Conservation (phyloP, 2,797 vertebrate species). For the Labeo calbasu region DNA sequence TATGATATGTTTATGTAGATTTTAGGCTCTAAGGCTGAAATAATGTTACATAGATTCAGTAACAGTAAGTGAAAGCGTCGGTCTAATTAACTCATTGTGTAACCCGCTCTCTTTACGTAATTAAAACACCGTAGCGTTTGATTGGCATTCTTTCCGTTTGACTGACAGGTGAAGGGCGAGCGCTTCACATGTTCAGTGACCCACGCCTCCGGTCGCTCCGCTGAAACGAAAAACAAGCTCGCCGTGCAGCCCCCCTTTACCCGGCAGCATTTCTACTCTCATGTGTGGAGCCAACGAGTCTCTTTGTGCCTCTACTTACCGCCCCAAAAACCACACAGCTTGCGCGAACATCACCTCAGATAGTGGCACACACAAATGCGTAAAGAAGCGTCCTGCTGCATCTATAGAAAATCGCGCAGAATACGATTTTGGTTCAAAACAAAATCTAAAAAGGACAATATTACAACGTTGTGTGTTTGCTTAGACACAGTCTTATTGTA, state of each 20-base stretch:
- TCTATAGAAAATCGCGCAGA: background rate
- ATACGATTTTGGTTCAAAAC: background rate
- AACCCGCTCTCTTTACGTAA: constrained; percentile 37
- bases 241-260: constrained; percentile 22
- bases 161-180: constrained; percentile 70
- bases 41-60: background rate
- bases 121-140: constrained; percentile 55
- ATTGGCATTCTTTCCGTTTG: constrained; percentile 69
- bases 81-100: constrained; percentile 36
- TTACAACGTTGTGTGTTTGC: background rate
- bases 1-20: constrained; percentile 1
- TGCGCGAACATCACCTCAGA: constrained; percentile 1
- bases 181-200: constrained; percentile 48
- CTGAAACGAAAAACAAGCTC: constrained; percentile 60
- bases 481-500: background rate
- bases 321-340: constrained; percentile 33
- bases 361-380: background rate
- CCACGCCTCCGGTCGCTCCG: constrained; percentile 48
- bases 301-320: constrained; percentile 15
- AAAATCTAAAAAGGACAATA: background rate
- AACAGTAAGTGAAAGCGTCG: constrained; percentile 13
- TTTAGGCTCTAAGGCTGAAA: background rate
- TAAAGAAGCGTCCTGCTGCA: background rate
- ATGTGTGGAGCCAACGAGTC: constrained; percentile 14
- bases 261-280: constrained; percentile 31